A percentile compares a stretch with the other conserved stretches of the same genome.
Conservation (phyloP, 2,888 invertebrate species). For the Torymus auratus region DNA sequence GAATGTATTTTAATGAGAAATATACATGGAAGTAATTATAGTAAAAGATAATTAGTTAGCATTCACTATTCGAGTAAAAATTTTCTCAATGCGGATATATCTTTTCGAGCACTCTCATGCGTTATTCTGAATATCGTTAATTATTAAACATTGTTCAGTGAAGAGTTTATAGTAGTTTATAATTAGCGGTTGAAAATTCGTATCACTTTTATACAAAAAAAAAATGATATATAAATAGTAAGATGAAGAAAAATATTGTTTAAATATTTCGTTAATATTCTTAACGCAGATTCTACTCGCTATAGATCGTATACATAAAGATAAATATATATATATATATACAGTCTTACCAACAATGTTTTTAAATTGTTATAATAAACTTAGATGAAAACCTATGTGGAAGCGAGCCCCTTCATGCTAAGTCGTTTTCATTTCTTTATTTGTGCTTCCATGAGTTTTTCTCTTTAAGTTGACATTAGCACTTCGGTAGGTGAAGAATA, state of each 20-base stretch:
- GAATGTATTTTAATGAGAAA: slow-evolving; percentile 49
- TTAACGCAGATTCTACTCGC: slow-evolving; percentile 36
- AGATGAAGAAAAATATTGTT: slow-evolving; percentile 28
- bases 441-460: slow-evolving; percentile 45
- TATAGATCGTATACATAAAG: slow-evolving; percentile 30
- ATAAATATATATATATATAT: not conserved
- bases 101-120: slow-evolving; percentile 27
- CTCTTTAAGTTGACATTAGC: slow-evolving; percentile 1
- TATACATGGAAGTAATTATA: slow-evolving; percentile 36
- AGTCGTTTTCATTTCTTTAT: slow-evolving; percentile 17
- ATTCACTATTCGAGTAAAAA: slow-evolving; percentile 53
- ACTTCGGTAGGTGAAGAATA: slow-evolving; percentile 9
- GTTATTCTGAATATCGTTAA: slow-evolving; percentile 34
- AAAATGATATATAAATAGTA: slow-evolving; percentile 19
- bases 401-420: not conserved
- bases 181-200: slow-evolving; percentile 51
- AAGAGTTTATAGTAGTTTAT: slow-evolving; percentile 44
- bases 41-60: slow-evolving; percentile 26
- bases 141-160: slow-evolving; percentile 31
- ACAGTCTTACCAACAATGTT: slow-evolving; percentile 31
- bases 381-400: slow-evolving; percentile 27
- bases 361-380: slow-evolving; percentile 15
- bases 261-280: slow-evolving; percentile 40
- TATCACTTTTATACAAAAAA: slow-evolving; percentile 51
- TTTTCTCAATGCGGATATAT: slow-evolving; percentile 14